phyloP scores from a whole-genome alignment of 2,113 vertebrate genomes.

The Pollimyrus isidori region DNA sequence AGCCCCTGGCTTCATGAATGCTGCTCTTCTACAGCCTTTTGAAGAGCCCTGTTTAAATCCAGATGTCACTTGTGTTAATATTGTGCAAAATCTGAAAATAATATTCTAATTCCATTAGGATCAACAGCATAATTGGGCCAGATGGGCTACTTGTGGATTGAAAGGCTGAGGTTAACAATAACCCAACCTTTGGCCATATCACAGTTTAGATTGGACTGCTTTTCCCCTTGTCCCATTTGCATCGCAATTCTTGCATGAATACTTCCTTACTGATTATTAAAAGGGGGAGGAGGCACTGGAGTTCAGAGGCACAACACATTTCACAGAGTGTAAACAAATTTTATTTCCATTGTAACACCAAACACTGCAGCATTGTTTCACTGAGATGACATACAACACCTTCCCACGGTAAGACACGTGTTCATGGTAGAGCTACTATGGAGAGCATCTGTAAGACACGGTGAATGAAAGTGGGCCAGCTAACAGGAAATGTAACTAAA shows the following conservation, averaged over 20 bases:
- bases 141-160: neutral
- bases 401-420: slow-evolving; percentile 16
- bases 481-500: neutral
- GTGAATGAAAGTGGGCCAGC: neutral
- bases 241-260: neutral
- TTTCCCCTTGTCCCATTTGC: neutral
- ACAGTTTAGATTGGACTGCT: neutral
- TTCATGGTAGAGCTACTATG: slow-evolving; percentile 4
- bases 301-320: neutral
- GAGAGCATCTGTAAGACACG: neutral
- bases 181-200: neutral
- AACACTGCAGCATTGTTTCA: slow-evolving; percentile 27
- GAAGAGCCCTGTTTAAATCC: neutral
- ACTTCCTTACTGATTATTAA: neutral
- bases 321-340: slow-evolving; percentile 27
- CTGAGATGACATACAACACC: slow-evolving; percentile 25
- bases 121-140: neutral
- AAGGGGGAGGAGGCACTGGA: neutral
- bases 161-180: neutral
- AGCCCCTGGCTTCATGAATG: neutral
- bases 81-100: neutral
- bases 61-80: neutral
- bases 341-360: slow-evolving; percentile 27
- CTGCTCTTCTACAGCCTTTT: neutral
- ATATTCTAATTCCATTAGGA: neutral